Base-by-base conservation (phyloP, 2,113 vertebrate species). In the Montifringilla adamsi region DNA sequence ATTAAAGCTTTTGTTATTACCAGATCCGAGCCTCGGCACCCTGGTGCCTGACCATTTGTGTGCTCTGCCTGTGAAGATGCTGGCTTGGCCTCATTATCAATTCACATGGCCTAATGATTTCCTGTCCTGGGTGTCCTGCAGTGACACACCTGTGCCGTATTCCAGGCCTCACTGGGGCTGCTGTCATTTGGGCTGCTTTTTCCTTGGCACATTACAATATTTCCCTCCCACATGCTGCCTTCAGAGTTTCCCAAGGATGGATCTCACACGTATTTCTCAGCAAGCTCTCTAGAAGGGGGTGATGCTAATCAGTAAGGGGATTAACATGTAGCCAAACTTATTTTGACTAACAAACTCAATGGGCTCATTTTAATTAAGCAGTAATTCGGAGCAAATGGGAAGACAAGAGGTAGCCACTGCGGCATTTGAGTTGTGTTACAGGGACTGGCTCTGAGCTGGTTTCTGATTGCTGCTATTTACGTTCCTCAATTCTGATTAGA, bases 1-100 rank as follows among this genome's bases (percentile, higher is more conserved):
- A 80, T 84, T 77, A 93, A 70, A 80, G 74, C 76, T 72, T 87
- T 90, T 90, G 64, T 73, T 83, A 49, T 22, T 37, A 85, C 28
- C 47, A 52, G 68, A 77, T 55, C 82, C 0, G 24, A 91, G 90
- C 79, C 41, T 26, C 0, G 11, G 93, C 93, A 82, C 93, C 93
- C 94, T 28, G 55, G 43, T 5, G 91, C 67, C 82, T 53, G 90
- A 77, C 87, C 94, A 93, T 95, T 97, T 96, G 96, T 96, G 85
- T 22, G 63, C 79, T 80, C 75, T 83, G 87, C 87, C 76, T 82
- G 66, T 62, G 76, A 75, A 21, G 67, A 33, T 31, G 82, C 85
- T 41, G 75, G 27, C 63, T 80, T 94, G 94, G 76, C 59, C 84
- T 94, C 35, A 6, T 69, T 77, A 63, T 23, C 59, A 7, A 3